Conservation (phyloP, 2,888 invertebrate genomes). For the Temnothorax unifasciatus region DNA sequence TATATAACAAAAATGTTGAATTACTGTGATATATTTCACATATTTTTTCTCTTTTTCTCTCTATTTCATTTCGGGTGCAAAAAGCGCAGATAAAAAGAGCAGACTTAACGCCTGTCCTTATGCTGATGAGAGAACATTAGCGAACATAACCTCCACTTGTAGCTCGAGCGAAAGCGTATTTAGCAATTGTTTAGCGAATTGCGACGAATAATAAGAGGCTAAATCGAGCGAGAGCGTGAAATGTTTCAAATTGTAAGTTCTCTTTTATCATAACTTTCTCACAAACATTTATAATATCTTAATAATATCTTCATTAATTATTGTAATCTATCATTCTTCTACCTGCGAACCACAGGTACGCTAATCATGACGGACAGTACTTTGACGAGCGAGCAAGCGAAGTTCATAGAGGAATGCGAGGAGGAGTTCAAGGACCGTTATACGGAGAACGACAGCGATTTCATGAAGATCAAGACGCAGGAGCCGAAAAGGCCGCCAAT, state of each 20-base stretch:
- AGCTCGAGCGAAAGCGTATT: not conserved
- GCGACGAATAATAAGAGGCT: not conserved
- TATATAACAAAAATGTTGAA: too few relatives aligned
- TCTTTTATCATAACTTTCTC: not conserved
- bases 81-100: not conserved
- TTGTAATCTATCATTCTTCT: not conserved
- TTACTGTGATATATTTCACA: not conserved
- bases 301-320: not conserved
- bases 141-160: constrained; percentile 1
- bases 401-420: constrained; percentile 89
- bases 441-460: constrained; percentile 89
- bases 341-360: constrained; percentile 85
- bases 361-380: constrained; percentile 72
- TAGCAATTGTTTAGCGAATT: not conserved
- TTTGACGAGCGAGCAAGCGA: constrained; percentile 88
- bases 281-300: not conserved
- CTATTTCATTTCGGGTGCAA: not conserved
- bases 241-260: constrained; percentile 6
- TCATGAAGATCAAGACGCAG: constrained; percentile 86
- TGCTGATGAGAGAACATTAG: not conserved
- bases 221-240: not conserved
- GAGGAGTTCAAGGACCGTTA: constrained; percentile 89
- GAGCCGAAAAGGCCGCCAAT: constrained; percentile 88
- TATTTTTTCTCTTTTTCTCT: not conserved
- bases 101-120: not conserved